Percentiles rank a stretch among this genome's conserved stretches.
phyloP scores from a whole-genome alignment of 2,797 vertebrate genomes.

The Liparis tanakae region DNA sequence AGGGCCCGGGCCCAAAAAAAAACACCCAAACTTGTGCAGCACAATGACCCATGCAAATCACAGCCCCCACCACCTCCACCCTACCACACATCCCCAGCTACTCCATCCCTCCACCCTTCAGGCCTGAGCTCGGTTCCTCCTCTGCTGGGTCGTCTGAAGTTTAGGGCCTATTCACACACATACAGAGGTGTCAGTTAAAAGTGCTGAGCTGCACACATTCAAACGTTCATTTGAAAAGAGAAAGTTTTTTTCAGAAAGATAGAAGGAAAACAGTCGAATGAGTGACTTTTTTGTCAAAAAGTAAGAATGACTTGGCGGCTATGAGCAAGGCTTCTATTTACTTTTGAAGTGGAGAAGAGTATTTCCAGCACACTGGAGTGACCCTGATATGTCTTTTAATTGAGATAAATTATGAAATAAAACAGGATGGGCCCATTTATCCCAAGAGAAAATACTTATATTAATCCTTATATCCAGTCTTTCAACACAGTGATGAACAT shows the following conservation, averaged over 20 bases:
- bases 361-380: constrained; percentile 45
- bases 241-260: constrained; percentile 59
- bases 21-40: constrained; percentile 88
- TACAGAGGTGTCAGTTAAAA: constrained; percentile 83
- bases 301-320: constrained; percentile 65
- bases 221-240: constrained; percentile 64
- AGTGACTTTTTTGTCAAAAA: constrained; percentile 78
- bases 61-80: constrained; percentile 72
- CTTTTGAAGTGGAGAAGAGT: constrained; percentile 17
- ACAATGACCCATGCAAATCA: constrained; percentile 89
- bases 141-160: constrained; percentile 82
- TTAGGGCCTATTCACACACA: constrained; percentile 79
- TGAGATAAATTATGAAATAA: constrained; percentile 45
- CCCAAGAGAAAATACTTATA: constrained; percentile 14
- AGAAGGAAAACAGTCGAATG: constrained; percentile 74
- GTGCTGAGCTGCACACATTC: constrained; percentile 77
- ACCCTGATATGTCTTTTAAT: constrained; percentile 26
- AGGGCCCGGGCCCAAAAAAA: constrained; percentile 84
- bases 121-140: constrained; percentile 71
- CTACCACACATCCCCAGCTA: constrained; percentile 69
- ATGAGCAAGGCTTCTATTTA: constrained; percentile 41
- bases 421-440: constrained; percentile 26
- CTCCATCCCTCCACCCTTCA: constrained; percentile 68
- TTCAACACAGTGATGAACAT: constrained; percentile 4
- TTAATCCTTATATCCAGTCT: constrained; percentile 4